Evolutionary conservation across 2,888 invertebrate species (phyloP).

Genomic region (Seira musarum): DNA sequence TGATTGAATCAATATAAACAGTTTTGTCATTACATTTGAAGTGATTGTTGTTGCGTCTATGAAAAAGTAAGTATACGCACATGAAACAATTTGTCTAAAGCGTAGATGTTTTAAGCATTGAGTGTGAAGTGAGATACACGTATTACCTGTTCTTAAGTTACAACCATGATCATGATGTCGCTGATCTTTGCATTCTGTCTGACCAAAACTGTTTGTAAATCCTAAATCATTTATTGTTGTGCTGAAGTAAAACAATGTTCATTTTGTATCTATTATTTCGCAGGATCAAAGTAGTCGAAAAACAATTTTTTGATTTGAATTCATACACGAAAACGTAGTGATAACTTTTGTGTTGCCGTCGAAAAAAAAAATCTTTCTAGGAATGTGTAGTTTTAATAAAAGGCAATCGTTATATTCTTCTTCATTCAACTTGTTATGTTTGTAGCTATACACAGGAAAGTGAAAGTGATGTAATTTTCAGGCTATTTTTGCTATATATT

Average conservation of each 20-base stretch:
- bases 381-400: background rate
- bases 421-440: slow-evolving; percentile 16
- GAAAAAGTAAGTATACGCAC: slow-evolving; percentile 17
- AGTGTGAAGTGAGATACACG: too few species aligned
- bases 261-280: slow-evolving; percentile 21
- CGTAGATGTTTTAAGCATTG: too few species aligned
- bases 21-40: slow-evolving; percentile 27
- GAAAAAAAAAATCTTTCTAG: background rate
- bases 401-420: slow-evolving; percentile 7
- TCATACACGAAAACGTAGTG: slow-evolving; percentile 27
- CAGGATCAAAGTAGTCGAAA: background rate
- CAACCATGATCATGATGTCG: too few species aligned
- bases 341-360: slow-evolving; percentile 29
- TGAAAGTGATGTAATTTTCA: slow-evolving; percentile 22
- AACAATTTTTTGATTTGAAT: slow-evolving; percentile 20
- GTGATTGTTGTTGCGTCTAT: slow-evolving; percentile 24
- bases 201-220: slow-evolving; percentile 39
- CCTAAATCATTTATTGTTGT: slow-evolving; percentile 17
- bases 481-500: slow-evolving; percentile 44
- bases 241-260: slow-evolving; percentile 9
- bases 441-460: slow-evolving; percentile 23
- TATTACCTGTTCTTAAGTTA: too few species aligned
- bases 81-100: too few species aligned
- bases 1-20: slow-evolving; percentile 29
- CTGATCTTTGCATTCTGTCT: slow-evolving; percentile 27